Evolutionary conservation across 2,113 vertebrate genomes (phyloP).

Genomic region (Irena cyanogastra): DNA sequence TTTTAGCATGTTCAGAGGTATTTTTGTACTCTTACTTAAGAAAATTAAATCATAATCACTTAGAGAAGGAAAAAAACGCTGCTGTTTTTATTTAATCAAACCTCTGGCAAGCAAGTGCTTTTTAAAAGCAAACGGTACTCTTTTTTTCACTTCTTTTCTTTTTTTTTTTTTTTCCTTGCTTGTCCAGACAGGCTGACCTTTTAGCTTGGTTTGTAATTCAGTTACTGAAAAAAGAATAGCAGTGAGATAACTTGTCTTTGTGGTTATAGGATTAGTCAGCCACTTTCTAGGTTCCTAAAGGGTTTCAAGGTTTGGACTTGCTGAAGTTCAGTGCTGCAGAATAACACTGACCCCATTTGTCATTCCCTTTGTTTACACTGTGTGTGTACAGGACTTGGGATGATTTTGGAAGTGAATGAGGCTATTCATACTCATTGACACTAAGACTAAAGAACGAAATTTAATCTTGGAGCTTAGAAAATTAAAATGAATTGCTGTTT

Average conservation of each 20-base stretch:
- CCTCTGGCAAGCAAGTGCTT: constrained; percentile 18
- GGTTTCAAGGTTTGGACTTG: constrained; percentile 12
- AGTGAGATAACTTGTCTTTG: not conserved
- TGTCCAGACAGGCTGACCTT: constrained; percentile 15
- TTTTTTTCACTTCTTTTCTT: not conserved
- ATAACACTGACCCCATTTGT: not conserved
- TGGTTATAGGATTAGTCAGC: constrained; percentile 40
- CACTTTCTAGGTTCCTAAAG: not conserved
- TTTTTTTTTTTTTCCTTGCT: not conserved
- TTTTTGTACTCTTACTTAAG: constrained; percentile 58
- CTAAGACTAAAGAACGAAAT: not conserved
- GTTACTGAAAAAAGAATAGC: not conserved
- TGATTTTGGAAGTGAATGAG: not conserved
- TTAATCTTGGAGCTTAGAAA: not conserved
- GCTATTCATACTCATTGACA: not conserved
- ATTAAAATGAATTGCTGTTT: not conserved
- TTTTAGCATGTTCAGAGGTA: constrained; percentile 52
- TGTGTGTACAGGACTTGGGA: not conserved
- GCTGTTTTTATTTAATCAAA: constrained; percentile 51
- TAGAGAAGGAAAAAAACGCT: constrained; percentile 22
- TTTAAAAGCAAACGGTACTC: not conserved
- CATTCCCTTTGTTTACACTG: constrained; percentile 32
- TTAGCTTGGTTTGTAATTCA: constrained; percentile 52
- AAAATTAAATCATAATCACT: constrained; percentile 63
- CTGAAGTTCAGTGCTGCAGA: not conserved